Percentiles rank a stretch among this genome's conserved stretches.
Evolutionary conservation across 37 sponge, comb jelly and placozoan species (phyloP).

Genomic region (Chondrosia reniformis): DNA sequence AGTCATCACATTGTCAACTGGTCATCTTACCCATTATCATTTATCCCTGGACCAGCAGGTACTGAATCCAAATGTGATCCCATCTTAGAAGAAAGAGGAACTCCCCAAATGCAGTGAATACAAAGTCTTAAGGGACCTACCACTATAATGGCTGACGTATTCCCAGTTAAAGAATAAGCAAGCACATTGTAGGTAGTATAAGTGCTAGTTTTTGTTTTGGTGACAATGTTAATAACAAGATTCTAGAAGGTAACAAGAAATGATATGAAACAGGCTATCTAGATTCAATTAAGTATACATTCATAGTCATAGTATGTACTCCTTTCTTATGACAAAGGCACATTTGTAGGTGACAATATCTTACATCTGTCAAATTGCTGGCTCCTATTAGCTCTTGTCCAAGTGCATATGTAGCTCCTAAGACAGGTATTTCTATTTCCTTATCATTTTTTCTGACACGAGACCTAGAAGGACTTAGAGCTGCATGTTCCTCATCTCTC

Average conservation of each 20-base stretch:
- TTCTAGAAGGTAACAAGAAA: too few species aligned
- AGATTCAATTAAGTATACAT: too few species aligned
- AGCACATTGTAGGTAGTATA: slow-evolving; percentile 83
- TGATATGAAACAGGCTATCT: too few species aligned
- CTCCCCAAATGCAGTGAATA: too few species aligned
- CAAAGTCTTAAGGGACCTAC: too few species aligned
- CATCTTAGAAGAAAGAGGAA: slow-evolving; percentile 19
- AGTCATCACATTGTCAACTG: too few species aligned
- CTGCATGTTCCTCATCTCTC: slow-evolving; percentile 24
- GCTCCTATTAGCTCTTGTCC: slow-evolving; percentile 34
- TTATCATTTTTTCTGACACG: slow-evolving; percentile 6
- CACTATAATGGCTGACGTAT: slow-evolving; percentile 47
- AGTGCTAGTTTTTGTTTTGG: too few species aligned
- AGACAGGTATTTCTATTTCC: slow-evolving; percentile 30
- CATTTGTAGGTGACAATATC: too few species aligned
- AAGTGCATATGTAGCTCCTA: slow-evolving; percentile 43
- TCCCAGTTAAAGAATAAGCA: slow-evolving; percentile 38
- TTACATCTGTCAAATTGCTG: background rate
- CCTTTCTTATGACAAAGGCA: too few species aligned
- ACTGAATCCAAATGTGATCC: slow-evolving; percentile 87
- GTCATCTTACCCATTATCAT: slow-evolving; percentile 78
- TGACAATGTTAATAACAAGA: too few species aligned
- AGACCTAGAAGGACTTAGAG: slow-evolving; percentile 35
- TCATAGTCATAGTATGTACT: too few species aligned
- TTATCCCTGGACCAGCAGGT: slow-evolving; percentile 81